Base-by-base conservation (phyloP, 2,888 invertebrate species). In the Cryptocephalus moraei region DNA sequence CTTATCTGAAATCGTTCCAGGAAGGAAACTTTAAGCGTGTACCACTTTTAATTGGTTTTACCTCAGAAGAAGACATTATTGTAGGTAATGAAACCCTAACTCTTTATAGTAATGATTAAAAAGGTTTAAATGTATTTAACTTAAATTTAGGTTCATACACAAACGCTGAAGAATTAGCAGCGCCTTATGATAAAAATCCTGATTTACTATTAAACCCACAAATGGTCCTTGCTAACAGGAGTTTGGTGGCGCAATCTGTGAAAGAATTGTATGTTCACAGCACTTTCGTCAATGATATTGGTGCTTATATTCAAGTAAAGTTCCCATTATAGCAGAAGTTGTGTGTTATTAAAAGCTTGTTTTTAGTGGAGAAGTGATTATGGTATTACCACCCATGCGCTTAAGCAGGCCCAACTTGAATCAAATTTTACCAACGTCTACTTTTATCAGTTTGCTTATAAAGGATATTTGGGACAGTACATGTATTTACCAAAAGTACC, bases 11-110 rank as follows among this genome's bases (percentile, higher is more conserved):
- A 22, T 39, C 48, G 9, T 36, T 47, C 39, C 39, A 44, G 13
- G 36, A 44, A 11, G 41, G 43, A 22, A 46, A 46, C 11, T 41
- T 46, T 13, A 49, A 48, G 13, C 46, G 48, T 43, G 43, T 53
- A 8, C 53, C 53, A 12, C 41, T 49, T 22, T 11, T 53, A 14
- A 42, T 48, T 13, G 53, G 53, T 13, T 51, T 48, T 13, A 53
- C 41, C 13, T 53, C 53, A 4, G 53, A 51, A 45, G 53, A 53
- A 39, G 47, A 45, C 39, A 41, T 53, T 9, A 39, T n/a, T 41
- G 40, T 36, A 13, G 45, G 45, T 40, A 22, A 22, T 22, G 6
- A 22, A 22, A 22, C 3, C 3, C 2, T 22, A 22, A 22, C 22
- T 22, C 2, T 22, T 22, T 22, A 6, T 22, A 22, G 22, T 6